phyloP scores from a whole-genome alignment of 2,888 invertebrate species.

The Bembecia ichneumoniformis region DNA sequence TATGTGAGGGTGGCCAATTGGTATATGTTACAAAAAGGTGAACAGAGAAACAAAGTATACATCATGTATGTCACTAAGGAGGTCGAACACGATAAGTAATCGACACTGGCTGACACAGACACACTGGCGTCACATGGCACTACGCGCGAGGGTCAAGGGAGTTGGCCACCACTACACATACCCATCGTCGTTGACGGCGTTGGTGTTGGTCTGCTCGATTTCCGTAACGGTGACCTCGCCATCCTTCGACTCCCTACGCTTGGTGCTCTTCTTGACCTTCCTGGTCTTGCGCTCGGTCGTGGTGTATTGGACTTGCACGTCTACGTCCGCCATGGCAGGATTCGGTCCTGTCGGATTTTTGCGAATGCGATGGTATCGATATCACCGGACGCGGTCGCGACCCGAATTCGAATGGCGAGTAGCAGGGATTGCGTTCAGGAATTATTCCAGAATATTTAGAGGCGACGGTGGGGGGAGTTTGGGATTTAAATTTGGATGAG shows the following conservation, averaged over 20 bases:
- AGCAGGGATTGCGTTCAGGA: constrained; percentile 59
- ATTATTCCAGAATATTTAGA: constrained; percentile 72
- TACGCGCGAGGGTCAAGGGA: constrained; percentile 35
- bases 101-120: constrained; percentile 48
- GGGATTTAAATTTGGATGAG: constrained; percentile 72
- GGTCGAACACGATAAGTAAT: constrained; percentile 34
- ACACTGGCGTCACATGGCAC: constrained; percentile 40
- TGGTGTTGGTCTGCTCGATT: constrained; percentile 77
- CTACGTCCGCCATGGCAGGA: constrained; percentile 88
- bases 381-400: constrained; percentile 70
- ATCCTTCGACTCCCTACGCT: constrained; percentile 82
- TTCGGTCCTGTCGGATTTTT: constrained; percentile 28
- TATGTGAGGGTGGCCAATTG: constrained; percentile 69
- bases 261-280: constrained; percentile 88
- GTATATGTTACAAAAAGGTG: constrained; percentile 17
- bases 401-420: constrained; percentile 72
- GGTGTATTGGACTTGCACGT: constrained; percentile 87
- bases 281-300: constrained; percentile 92
- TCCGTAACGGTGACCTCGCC: constrained; percentile 88
- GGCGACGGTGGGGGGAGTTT: constrained; percentile 62
- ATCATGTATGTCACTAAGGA: constrained; percentile 34
- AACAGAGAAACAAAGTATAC: constrained; percentile 12
- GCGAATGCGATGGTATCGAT: constrained; percentile 33
- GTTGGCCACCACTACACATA: constrained; percentile 82
- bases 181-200: constrained; percentile 81